Base-by-base conservation (phyloP, 2,888 invertebrate genomes). In the Nowickia ferox region DNA sequence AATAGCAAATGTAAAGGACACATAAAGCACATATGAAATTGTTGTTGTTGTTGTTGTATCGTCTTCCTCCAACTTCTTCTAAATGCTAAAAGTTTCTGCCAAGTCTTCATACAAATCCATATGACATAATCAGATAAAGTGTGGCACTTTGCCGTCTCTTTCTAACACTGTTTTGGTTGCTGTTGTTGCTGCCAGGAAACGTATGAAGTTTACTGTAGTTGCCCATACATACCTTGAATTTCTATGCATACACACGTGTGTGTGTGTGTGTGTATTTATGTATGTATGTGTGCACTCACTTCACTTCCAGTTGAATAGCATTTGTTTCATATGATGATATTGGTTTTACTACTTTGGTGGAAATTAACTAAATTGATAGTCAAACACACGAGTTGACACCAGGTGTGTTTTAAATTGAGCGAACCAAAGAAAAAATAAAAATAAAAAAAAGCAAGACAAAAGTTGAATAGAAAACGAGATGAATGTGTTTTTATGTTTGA, bases 291-390 rank as follows among this genome's bases (percentile, higher is more conserved):
- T 22, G 65, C 10, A 30, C 9, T 11, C n/a, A 19, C 4, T 11
- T 38, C 68, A 40, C 17, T 61, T 44, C 11, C 38, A 77, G 57
- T 53, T 66, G 71, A 66, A 59, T 53, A 38, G 51, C 72, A 83
- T 83, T 78, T 83, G 72, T 61, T 83, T 72, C 51, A 66, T 72
- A 46, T 75, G 46, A 53, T 72, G 51, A 65, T 78, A 82, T 82
- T 59, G 81, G 81, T 76, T 69, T 75, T 69, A 63, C 48, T 68
- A 38, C 61, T 81, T 57, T 82, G 53, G 59, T 77, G 81, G 53
- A 85, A 86, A 86, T 86, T 82, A 86, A 75, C 83, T 83, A 79
- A 86, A 86, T 83, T 85, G 85, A 78, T 85, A 72, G 84, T 48
- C 76, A 81, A 81, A 84, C 63, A 77, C 55, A 72, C 76, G 69